Conservation (phyloP, 2,113 vertebrate species). For the Misgurnus mizolepis region DNA sequence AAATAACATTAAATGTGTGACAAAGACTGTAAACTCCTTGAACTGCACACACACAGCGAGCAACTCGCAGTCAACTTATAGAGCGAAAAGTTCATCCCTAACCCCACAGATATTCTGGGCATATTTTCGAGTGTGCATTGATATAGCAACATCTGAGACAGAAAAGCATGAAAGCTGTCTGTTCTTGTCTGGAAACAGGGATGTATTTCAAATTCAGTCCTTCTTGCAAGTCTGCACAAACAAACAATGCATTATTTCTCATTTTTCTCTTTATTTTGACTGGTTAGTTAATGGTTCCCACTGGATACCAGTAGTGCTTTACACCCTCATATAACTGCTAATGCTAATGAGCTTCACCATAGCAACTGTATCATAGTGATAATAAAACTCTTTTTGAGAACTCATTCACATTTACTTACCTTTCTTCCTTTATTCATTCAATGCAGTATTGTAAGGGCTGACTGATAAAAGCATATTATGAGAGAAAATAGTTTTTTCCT, state of each 20-base stretch:
- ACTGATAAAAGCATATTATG: conserved; percentile 5
- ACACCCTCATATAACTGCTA: conserved; percentile 61
- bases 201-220: conserved; percentile 63
- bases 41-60: background rate
- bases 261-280: conserved; percentile 59
- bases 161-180: conserved; percentile 58
- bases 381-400: conserved; percentile 58
- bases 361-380: conserved; percentile 71
- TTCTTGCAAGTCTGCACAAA: conserved; percentile 61
- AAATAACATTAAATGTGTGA: conserved; percentile 14
- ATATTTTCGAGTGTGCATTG: conserved; percentile 60
- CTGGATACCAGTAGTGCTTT: conserved; percentile 66
- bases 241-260: conserved; percentile 72
- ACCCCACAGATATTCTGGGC: background rate
- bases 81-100: conserved; percentile 57
- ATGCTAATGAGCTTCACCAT: conserved; percentile 70
- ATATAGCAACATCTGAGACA: conserved; percentile 43
- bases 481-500: conserved; percentile 10
- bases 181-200: conserved; percentile 63
- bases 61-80: conserved; percentile 18
- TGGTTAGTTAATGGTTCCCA: conserved; percentile 62
- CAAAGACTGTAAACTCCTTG: background rate
- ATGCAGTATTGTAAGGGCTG: background rate
- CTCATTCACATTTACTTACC: conserved; percentile 55
- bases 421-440: conserved; percentile 13